Base-by-base conservation (phyloP, 2,797 vertebrate genomes). In the Sebastolobus alascanus region DNA sequence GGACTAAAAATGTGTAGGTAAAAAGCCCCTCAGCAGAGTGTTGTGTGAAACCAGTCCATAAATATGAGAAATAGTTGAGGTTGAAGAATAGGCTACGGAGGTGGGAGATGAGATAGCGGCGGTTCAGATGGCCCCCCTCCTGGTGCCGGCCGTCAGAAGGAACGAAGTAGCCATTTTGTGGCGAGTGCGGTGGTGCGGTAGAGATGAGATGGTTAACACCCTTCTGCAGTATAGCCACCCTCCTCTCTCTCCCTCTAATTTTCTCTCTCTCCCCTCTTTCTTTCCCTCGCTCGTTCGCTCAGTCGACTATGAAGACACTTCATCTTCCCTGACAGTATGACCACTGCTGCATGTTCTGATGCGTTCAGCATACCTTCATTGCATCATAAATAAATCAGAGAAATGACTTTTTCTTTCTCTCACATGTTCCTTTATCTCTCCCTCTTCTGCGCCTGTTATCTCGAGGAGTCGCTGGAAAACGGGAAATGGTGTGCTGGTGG, bases 311-410 rank as follows among this genome's bases (percentile, higher is more conserved):
- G 97, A 97, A 97, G 96, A 96, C 97, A 97, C 97, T 97, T 96
- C 97, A 97, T 98, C 97, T 97, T 96, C 89, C 94, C 96, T 97
- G 97, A 98, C 97, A 98, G 96, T 97, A 97, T 98, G 97, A 98
- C 97, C 98, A 97, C 96, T 97, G 96, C 97, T 97, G 97, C 96
- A 96, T 96, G 94, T 97, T 97, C 97, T 96, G 96, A 97, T 96
- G 96, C 94, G 89, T 97, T 97, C 97, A 96, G 97, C 97, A 97
- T 97, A 97, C 97, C 97, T 98, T 97, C 97, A 97, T 96, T 96
- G 97, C 97, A 97, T 98, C 97, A 98, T 99, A 98, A 99, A 99
- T 99, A 99, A 98, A 98, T 95, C 97, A 97, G 97, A 97, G 96
- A 97, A 97, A 97, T 97, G 84, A 96, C 97, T 96, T 96, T 95